phyloP scores from a whole-genome alignment of 1,140 invertebrate species.

The Heterodera carotae region DNA sequence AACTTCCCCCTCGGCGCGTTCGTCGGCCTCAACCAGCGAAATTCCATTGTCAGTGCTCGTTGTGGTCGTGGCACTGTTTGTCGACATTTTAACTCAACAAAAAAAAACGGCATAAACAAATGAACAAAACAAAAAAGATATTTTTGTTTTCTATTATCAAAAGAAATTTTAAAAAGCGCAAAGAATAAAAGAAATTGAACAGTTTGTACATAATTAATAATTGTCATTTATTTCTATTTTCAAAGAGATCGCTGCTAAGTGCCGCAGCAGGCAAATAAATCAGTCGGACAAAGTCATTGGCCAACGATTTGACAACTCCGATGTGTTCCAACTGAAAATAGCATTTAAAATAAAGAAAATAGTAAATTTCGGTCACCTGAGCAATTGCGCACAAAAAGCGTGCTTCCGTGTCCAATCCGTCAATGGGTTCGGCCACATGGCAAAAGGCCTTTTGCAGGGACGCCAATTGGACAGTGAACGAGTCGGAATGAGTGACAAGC shows the following conservation, averaged over 20 bases:
- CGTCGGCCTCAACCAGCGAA: background rate
- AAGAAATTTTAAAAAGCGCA: no score
- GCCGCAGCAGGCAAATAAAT: slow-evolving; percentile 29
- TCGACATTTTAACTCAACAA: background rate
- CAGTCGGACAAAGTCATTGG: slow-evolving; percentile 12
- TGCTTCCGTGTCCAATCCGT: slow-evolving; percentile 17
- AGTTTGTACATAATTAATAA: no score
- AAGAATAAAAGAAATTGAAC: no score
- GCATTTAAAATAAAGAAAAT: background rate
- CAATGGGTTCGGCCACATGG: slow-evolving; percentile 1
- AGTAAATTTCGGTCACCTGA: slow-evolving; percentile 4
- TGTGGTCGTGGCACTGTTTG: slow-evolving; percentile 1
- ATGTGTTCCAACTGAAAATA: slow-evolving; percentile 34
- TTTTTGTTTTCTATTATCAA: no score
- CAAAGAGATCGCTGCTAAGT: background rate
- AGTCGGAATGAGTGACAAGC: slow-evolving; percentile 22
- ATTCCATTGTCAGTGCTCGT: slow-evolving; percentile 16
- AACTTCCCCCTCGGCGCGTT: background rate
- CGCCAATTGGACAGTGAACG: background rate
- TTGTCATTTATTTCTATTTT: background rate
- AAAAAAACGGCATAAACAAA: background rate
- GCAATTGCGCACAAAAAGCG: slow-evolving; percentile 20
- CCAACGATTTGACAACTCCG: slow-evolving; percentile 22
- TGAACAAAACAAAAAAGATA: no score
- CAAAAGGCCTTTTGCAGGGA: slow-evolving; percentile 23